Conservation (phyloP, 92 coral and sea anemone genomes). For the Zoanthus solanderi region DNA sequence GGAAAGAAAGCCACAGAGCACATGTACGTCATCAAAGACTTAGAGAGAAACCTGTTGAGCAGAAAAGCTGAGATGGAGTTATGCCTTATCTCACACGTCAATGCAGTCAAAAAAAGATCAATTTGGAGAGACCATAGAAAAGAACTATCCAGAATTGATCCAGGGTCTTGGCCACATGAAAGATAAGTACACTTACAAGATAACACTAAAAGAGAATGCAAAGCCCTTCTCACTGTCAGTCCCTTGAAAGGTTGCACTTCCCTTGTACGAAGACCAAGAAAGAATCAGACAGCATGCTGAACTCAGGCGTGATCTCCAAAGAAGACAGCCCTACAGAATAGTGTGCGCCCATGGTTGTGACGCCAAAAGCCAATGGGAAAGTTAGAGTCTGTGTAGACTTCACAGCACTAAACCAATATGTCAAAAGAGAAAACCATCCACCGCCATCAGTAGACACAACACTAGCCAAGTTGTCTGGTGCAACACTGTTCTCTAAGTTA, state of each 20-base stretch:
- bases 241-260: background rate
- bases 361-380: background rate
- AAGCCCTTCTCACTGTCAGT: background rate
- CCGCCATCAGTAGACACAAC: constrained; percentile 13
- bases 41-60: too few species aligned
- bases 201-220: background rate
- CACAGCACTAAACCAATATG: constrained; percentile 2
- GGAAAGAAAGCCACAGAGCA: too few species aligned
- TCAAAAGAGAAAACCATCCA: constrained; percentile 27
- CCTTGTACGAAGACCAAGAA: background rate
- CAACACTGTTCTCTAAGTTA: background rate
- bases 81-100: too few species aligned
- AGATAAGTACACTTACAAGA: background rate
- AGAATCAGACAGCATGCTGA: background rate
- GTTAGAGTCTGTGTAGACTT: constrained; percentile 18
- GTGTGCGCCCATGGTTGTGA: background rate
- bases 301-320: background rate
- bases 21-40: too few species aligned
- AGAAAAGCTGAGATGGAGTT: too few species aligned
- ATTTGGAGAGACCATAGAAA: too few species aligned
- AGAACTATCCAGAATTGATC: background rate
- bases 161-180: background rate
- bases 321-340: background rate
- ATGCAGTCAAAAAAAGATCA: too few species aligned
- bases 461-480: constrained; percentile 26